Base-by-base conservation (phyloP, 2,888 invertebrate species). In the Allygus modestus region DNA sequence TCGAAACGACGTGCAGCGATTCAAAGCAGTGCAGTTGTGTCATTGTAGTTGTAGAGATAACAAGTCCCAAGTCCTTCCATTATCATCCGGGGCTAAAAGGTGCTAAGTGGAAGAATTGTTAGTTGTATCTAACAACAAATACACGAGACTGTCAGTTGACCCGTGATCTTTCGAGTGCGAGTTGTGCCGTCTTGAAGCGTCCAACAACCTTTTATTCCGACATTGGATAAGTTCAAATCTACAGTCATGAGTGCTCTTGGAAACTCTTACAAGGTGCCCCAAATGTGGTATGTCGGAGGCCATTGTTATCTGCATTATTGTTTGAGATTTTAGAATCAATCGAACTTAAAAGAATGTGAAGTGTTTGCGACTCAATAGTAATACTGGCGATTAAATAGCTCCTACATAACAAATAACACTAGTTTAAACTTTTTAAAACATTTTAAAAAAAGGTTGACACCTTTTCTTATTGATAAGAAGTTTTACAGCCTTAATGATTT, bases 261-360 rank as follows among this genome's bases (percentile, higher is more conserved):
- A 28, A 65, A 17, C 31, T 20, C 23, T 7, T 65, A 65, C 15
- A 31, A 65, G 0, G 65, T 65, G 28, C 31, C 65, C 17, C 7
- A 31, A 65, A 17, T 65, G 5, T 28, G 65, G 65, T 65, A 65
- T 31, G 65, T 65, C 23, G 2, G n/a, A n/a, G n/a, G n/a, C n/a
- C n/a, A n/a, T n/a, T n/a, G n/a, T n/a, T n/a, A n/a, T n/a, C n/a
- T n/a, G n/a, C n/a, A n/a, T n/a, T n/a, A n/a, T n/a, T n/a, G n/a
- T n/a, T n/a, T n/a, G n/a, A n/a, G n/a, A n/a, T n/a, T n/a, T n/a
- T n/a, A n/a, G n/a, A n/a, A n/a, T n/a, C n/a, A n/a, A n/a, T n/a
- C n/a, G n/a, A n/a, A n/a, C n/a, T n/a, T n/a, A n/a, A n/a, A n/a
- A n/a, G n/a, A n/a, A n/a, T n/a, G n/a, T n/a, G n/a, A n/a, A n/a